Evolutionary conservation across 35 echinoderm and acorn worm genomes (phyloP).

Genomic region (Chiridota heheva): DNA sequence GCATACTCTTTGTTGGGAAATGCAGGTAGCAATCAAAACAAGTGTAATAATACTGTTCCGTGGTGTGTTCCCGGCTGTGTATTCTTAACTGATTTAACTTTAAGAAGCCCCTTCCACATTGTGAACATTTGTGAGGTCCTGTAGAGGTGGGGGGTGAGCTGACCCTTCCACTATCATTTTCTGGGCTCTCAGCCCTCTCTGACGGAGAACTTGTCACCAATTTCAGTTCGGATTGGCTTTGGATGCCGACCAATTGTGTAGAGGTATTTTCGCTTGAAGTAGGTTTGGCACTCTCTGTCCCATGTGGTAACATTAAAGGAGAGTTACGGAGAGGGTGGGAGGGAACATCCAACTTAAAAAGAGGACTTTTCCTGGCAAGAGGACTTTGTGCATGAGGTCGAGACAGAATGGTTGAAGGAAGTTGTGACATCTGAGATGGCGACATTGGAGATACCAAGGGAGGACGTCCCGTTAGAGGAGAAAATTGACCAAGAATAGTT

Average conservation of each 20-base stretch:
- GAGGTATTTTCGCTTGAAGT: no score
- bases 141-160: slow-evolving; percentile 36
- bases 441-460: slow-evolving; percentile 83
- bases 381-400: slow-evolving; percentile 48
- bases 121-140: slow-evolving; percentile 79
- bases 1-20: slow-evolving; percentile 67
- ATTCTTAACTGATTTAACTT: slow-evolving; percentile 95
- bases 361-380: slow-evolving; percentile 4
- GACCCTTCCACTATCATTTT: slow-evolving; percentile 4
- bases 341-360: slow-evolving; percentile 17
- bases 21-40: slow-evolving; percentile 82
- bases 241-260: neutral
- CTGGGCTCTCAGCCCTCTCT: neutral
- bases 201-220: neutral
- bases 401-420: slow-evolving; percentile 83
- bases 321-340: neutral
- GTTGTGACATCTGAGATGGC: slow-evolving; percentile 83
- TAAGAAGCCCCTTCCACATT: slow-evolving; percentile 79
- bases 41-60: slow-evolving; percentile 64
- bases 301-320: neutral
- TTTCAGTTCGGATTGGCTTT: neutral
- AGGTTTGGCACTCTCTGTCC: neutral
- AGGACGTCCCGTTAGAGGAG: slow-evolving; percentile 26
- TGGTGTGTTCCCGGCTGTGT: slow-evolving; percentile 69
- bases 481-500: slow-evolving; percentile 42